phyloP scores from a whole-genome alignment of 2,888 invertebrate species.

The Nyleta sp. region DNA sequence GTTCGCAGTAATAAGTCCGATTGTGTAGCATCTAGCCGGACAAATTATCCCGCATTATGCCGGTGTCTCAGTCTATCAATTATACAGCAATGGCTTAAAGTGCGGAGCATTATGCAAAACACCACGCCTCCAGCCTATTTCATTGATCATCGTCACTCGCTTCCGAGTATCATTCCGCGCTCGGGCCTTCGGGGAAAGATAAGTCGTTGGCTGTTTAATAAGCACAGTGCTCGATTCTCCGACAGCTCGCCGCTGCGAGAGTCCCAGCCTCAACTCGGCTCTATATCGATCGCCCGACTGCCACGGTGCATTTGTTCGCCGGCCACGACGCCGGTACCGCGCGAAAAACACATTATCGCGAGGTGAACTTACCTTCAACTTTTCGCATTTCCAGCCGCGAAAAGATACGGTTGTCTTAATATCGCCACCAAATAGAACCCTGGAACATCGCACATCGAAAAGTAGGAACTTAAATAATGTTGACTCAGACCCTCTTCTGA shows the following conservation, averaged over 20 bases:
- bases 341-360: too few species aligned
- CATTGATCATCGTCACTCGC: conserved; percentile 77
- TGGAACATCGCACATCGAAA: too few species aligned
- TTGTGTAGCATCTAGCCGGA: conserved; percentile 79
- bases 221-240: conserved; percentile 54
- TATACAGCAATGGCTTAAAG: conserved; percentile 70
- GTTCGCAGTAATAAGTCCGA: conserved; percentile 82
- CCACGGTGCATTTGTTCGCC: too few species aligned
- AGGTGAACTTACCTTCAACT: too few species aligned
- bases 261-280: conserved; percentile 21
- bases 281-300: conserved; percentile 38
- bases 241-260: conserved; percentile 20
- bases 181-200: conserved; percentile 53
- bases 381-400: too few species aligned
- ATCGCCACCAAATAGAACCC: too few species aligned
- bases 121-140: conserved; percentile 75
- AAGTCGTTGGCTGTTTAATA: conserved; percentile 61
- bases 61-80: conserved; percentile 81
- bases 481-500: too few species aligned
- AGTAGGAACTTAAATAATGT: too few species aligned
- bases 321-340: too few species aligned
- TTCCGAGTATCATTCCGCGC: conserved; percentile 66
- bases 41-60: conserved; percentile 81
- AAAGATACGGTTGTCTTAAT: too few species aligned
- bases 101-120: conserved; percentile 63